Evolutionary conservation across 2,797 vertebrate species (phyloP).

Genomic region (Mico argentatus): DNA sequence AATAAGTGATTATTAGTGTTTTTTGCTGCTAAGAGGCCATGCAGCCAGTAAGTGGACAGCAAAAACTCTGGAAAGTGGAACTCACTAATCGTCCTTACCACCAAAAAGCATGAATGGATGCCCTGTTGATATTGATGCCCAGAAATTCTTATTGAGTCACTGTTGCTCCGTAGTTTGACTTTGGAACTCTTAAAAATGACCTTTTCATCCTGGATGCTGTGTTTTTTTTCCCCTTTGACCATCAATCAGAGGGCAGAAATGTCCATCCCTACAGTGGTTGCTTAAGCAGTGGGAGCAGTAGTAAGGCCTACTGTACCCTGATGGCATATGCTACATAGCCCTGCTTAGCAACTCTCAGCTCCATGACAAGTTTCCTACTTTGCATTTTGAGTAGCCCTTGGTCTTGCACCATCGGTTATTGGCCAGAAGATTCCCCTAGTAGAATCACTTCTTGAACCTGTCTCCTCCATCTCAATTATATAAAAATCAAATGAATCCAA

Average conservation of each 20-base stretch:
- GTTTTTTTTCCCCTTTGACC: background rate
- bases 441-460: background rate
- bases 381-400: background rate
- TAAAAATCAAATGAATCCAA: background rate
- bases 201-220: background rate
- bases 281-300: background rate
- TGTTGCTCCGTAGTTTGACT: background rate
- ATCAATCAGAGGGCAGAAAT: background rate
- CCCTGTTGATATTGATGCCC: background rate
- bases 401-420: background rate
- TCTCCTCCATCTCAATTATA: background rate
- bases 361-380: background rate
- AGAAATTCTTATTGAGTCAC: background rate
- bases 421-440: background rate
- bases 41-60: background rate
- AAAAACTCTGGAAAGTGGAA: background rate
- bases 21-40: background rate
- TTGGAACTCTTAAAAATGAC: background rate
- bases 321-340: background rate
- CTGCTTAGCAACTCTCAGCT: background rate
- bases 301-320: background rate
- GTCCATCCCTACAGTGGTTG: background rate
- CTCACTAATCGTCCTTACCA: background rate
- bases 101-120: background rate
- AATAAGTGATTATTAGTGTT: background rate